phyloP scores from a whole-genome alignment of 2,888 invertebrate genomes.

The Macrophya annulata region DNA sequence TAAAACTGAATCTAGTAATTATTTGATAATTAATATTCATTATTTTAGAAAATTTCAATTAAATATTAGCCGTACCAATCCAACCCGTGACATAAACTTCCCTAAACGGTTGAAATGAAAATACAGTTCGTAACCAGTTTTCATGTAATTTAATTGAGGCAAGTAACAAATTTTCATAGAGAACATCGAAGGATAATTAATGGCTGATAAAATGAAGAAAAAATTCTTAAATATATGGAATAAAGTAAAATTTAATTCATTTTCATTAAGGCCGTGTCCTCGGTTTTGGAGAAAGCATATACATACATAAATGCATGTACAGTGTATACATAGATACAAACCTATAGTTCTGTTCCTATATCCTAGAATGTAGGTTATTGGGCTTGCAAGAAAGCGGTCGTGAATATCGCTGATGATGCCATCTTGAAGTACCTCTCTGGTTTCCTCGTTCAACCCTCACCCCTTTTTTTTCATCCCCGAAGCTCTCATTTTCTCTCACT shows the following conservation, averaged over 20 bases:
- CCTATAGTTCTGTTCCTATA: background rate
- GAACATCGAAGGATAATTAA: too few species aligned
- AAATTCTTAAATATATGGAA: background rate
- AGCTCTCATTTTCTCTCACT: slow-evolving; percentile 58
- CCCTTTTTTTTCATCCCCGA: slow-evolving; percentile 46
- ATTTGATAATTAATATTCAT: background rate
- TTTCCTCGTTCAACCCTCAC: slow-evolving; percentile 59
- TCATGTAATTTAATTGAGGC: too few species aligned
- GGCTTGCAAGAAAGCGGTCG: slow-evolving; percentile 61
- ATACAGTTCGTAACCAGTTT: too few species aligned
- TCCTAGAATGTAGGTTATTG: slow-evolving; percentile 55
- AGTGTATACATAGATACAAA: background rate
- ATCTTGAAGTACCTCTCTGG: slow-evolving; percentile 69
- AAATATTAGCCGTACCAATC: background rate
- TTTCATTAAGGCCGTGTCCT: background rate
- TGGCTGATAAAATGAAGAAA: background rate
- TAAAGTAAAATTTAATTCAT: background rate
- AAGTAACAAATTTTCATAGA: too few species aligned
- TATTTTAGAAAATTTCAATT: background rate
- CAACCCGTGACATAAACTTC: slow-evolving; percentile 19
- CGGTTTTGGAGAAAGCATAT: background rate
- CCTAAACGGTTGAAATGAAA: too few species aligned
- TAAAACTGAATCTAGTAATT: background rate
- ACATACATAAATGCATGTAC: too few species aligned
- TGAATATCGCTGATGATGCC: slow-evolving; percentile 75